Base-by-base conservation (phyloP, 2,113 vertebrate species). In the Salvelinus namaycush region DNA sequence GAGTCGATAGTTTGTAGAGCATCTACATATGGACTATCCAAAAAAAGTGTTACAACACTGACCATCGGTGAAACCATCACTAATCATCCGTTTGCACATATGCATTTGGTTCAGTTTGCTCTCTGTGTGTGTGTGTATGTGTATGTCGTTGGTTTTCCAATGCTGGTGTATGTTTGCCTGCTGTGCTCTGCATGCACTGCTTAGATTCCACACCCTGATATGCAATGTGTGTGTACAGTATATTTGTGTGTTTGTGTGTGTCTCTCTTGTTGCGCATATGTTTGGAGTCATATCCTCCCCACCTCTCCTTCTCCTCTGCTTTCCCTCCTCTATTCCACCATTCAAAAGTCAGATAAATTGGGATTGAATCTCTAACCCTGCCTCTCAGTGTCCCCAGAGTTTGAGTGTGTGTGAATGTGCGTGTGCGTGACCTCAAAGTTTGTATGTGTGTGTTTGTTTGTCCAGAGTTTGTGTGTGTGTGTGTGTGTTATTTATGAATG, bases 131-230 rank as follows among this genome's bases (percentile, higher is more conserved):
- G 1, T 77, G 22, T 70, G 4, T 68, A 60, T 66, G 20, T 26
- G 44, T 51, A 13, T 48, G 70, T 16, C 0, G 22, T 57, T n/a
- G 48, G 62, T 48, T 51, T 57, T 0, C 67, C 1, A 20, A 68
- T 75, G 29, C 65, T 67, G 11, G 65, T 2, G 0, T 75, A 6
- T 66, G 54, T 54, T 59, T 66, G 54, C 29, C 69, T 24, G 20
- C 18, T 72, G 72, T 74, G 68, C 34, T 70, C 60, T 31, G 83
- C 71, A 48, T 72, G 66, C 26, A 54, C 60, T 44, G 75, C 75
- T 68, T 68, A 77, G 77, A 76, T 71, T 62, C 76, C 75, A 78
- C 75, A 73, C 68, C 64, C 51, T 83, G 67, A 85, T 62, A 68
- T 34, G 51, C 65, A 66, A 39, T 70, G 26, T 70, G 59, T 76